phyloP scores from a whole-genome alignment of 2,888 invertebrate species.

The Bombyx huttoni region DNA sequence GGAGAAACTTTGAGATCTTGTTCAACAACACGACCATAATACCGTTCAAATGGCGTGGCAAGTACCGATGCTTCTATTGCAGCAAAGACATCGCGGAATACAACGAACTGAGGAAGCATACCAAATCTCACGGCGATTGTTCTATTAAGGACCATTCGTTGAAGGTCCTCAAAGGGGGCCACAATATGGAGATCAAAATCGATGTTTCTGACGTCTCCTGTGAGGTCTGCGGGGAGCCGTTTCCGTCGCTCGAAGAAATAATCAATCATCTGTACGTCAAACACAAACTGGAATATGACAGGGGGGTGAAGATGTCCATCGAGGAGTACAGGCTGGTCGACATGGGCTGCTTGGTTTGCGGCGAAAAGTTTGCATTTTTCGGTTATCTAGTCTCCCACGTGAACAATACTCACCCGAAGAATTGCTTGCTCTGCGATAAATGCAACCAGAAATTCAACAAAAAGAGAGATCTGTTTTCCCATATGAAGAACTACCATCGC shows the following conservation, averaged over 20 bases:
- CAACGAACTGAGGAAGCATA: slow-evolving; percentile 42
- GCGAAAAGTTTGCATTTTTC: slow-evolving; percentile 50
- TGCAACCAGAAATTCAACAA: slow-evolving; percentile 61
- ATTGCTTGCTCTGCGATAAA: slow-evolving; percentile 53
- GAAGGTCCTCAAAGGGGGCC: slow-evolving; percentile 54
- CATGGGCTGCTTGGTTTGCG: slow-evolving; percentile 42
- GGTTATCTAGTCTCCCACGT: slow-evolving; percentile 58
- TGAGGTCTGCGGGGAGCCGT: slow-evolving; percentile 37
- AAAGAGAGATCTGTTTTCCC: slow-evolving; percentile 52
- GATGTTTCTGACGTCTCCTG: slow-evolving; percentile 51
- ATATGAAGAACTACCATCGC: slow-evolving; percentile 59
- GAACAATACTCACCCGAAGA: slow-evolving; percentile 53
- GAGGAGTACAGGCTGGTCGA: slow-evolving; percentile 47
- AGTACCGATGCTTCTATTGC: slow-evolving; percentile 60
- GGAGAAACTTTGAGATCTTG: slow-evolving; percentile 51
- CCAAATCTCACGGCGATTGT: slow-evolving; percentile 48
- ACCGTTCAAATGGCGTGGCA: slow-evolving; percentile 66
- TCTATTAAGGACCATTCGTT: slow-evolving; percentile 51
- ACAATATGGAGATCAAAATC: slow-evolving; percentile 62
- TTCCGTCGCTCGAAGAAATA: slow-evolving; percentile 29
- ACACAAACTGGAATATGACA: slow-evolving; percentile 49
- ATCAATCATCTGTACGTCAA: slow-evolving; percentile 37
- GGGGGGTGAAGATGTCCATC: slow-evolving; percentile 50
- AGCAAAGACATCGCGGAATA: slow-evolving; percentile 49
- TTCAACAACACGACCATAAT: slow-evolving; percentile 60